These are phyloP conservation scores for Aphidius ervi DNA, from an alignment of 1,140 invertebrate genomes.

Conservation along the genomic window DNA sequence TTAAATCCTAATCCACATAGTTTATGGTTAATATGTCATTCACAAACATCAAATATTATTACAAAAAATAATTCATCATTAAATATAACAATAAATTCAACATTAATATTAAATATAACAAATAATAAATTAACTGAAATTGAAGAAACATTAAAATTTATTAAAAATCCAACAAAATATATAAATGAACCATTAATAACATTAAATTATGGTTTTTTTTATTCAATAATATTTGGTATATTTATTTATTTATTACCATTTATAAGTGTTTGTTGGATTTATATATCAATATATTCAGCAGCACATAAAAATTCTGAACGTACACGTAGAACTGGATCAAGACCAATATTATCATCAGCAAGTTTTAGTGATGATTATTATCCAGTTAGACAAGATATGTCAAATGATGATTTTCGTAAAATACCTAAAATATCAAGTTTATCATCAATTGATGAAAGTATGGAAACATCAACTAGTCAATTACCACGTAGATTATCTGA, in stretches of 20 bases:
- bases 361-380: conserved; percentile 44
- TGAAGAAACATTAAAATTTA: neutral
- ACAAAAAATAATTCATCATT: neutral
- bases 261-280: conserved; percentile 65
- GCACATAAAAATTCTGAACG: conserved; percentile 67
- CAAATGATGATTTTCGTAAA: conserved; percentile 39
- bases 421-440: conserved; percentile 48
- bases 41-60: conserved; percentile 1
- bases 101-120: neutral
- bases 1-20: conserved; percentile 54
- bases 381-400: conserved; percentile 30
- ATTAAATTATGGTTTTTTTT: conserved; percentile 42
- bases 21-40: conserved; percentile 53
- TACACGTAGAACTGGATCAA: conserved; percentile 62
- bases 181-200: neutral
- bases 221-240: conserved; percentile 53
- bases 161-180: neutral
- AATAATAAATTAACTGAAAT: neutral
- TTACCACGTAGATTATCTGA: conserved; percentile 21
- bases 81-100: conserved; percentile 1
- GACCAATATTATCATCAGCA: conserved; percentile 49
- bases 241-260: conserved; percentile 66
- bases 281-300: conserved; percentile 67
- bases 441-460: conserved; percentile 50
- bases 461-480: conserved; percentile 41